These are phyloP conservation scores for Sitodiplosis mosellana DNA, from an alignment of 1,140 invertebrate species.

Conservation along the genomic window DNA sequence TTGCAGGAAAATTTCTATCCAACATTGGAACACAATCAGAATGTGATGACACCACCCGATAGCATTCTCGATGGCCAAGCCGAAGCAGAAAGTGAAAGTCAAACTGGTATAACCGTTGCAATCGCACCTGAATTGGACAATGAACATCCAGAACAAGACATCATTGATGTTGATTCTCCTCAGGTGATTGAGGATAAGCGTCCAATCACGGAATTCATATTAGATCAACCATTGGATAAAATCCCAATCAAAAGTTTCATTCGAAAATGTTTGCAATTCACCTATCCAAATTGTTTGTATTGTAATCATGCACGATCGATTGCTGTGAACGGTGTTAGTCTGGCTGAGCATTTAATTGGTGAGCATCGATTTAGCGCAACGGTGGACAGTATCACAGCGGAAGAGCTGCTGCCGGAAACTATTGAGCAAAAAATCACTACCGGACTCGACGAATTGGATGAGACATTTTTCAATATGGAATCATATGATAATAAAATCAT, in stretches of 20 bases:
- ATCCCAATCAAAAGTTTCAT: constrained; percentile 48
- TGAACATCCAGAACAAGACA: constrained; percentile 12
- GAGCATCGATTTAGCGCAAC: constrained; percentile 55
- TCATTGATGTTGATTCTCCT: constrained; percentile 12
- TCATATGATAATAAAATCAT: constrained; percentile 33
- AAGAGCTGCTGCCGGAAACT: constrained; percentile 48
- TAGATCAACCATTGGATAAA: constrained; percentile 51
- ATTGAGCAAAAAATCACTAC: constrained; percentile 45
- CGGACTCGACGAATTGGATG: constrained; percentile 37
- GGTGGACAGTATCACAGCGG: constrained; percentile 51
- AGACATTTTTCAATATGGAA: constrained; percentile 48
- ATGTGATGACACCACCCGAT: not conserved
- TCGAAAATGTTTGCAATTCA: constrained; percentile 47
- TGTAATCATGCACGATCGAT: constrained; percentile 68
- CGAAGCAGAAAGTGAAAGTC: not conserved
- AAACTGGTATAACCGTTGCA: not conserved
- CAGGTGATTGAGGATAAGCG: constrained; percentile 38
- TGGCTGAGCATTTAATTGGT: constrained; percentile 54
- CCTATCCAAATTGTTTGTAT: constrained; percentile 51
- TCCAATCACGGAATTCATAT: constrained; percentile 45
- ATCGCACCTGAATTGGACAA: constrained; percentile 4
- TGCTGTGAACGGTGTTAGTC: constrained; percentile 59
- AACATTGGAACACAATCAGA: not conserved
- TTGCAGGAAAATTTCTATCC: not conserved
- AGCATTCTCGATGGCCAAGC: not conserved